These are phyloP conservation scores for Delphinapterus leucas DNA, from an alignment of 2,113 vertebrate species.

Conservation along the genomic window DNA sequence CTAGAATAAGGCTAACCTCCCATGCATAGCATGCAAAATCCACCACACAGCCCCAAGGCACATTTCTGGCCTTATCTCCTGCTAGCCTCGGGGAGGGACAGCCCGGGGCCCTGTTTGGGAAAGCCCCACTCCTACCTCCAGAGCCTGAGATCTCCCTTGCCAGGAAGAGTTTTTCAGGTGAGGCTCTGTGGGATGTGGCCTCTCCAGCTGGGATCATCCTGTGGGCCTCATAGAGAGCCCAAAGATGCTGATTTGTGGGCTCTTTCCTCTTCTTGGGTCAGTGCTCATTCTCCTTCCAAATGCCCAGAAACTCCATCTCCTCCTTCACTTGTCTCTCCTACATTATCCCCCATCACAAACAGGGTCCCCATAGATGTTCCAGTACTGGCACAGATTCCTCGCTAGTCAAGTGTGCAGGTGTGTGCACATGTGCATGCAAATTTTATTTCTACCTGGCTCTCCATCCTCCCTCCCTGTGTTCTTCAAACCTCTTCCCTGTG, in stretches of 20 bases:
- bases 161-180: not conserved
- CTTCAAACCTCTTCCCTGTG: not conserved
- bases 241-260: not conserved
- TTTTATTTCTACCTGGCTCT: not conserved
- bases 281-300: not conserved
- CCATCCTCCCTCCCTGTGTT: not conserved
- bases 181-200: not conserved
- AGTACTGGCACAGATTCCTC: not conserved
- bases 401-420: not conserved
- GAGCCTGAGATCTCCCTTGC: not conserved
- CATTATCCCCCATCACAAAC: not conserved
- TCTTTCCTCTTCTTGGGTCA: not conserved
- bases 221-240: not conserved
- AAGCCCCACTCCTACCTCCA: not conserved
- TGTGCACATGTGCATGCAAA: not conserved
- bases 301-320: not conserved
- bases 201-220: not conserved
- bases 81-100: not conserved
- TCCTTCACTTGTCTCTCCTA: not conserved
- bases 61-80: not conserved
- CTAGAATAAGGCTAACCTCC: not conserved
- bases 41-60: not conserved
- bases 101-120: not conserved
- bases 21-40: fast-evolving
- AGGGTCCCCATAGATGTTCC: not conserved